Conservation (phyloP, 2,113 vertebrate genomes). For the Corythornis madagascariensis region DNA sequence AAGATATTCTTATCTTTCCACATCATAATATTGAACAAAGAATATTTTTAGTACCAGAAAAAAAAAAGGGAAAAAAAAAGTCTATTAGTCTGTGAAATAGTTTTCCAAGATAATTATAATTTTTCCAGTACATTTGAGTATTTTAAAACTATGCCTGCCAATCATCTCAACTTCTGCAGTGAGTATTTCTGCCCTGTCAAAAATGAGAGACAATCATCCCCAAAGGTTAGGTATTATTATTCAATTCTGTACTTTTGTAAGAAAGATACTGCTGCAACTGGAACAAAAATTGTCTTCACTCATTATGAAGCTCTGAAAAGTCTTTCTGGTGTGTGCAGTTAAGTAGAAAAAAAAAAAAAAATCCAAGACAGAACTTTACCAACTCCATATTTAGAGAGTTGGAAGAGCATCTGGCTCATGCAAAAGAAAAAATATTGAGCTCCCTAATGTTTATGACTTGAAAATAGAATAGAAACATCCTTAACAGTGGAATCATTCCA, state of each 20-base stretch:
- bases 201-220: slow-evolving; percentile 31
- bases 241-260: background rate
- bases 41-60: background rate
- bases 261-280: background rate
- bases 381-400: background rate
- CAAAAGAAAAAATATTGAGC: background rate
- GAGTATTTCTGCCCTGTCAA: slow-evolving; percentile 31
- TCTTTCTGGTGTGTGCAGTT: background rate
- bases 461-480: background rate
- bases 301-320: slow-evolving; percentile 26
- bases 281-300: slow-evolving; percentile 37
- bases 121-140: background rate
- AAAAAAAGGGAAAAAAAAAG: background rate
- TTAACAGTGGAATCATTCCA: background rate
- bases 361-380: background rate
- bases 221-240: slow-evolving; percentile 35
- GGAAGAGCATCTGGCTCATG: background rate
- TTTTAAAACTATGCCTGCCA: slow-evolving; percentile 29
- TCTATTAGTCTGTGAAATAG: background rate
- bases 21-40: background rate
- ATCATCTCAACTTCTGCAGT: background rate
- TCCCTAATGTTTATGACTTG: background rate
- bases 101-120: background rate
- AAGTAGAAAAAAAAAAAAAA: background rate
- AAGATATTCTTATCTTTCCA: background rate